phyloP scores from a whole-genome alignment of 2,113 vertebrate species.

The Hippoglossus stenolepis region DNA sequence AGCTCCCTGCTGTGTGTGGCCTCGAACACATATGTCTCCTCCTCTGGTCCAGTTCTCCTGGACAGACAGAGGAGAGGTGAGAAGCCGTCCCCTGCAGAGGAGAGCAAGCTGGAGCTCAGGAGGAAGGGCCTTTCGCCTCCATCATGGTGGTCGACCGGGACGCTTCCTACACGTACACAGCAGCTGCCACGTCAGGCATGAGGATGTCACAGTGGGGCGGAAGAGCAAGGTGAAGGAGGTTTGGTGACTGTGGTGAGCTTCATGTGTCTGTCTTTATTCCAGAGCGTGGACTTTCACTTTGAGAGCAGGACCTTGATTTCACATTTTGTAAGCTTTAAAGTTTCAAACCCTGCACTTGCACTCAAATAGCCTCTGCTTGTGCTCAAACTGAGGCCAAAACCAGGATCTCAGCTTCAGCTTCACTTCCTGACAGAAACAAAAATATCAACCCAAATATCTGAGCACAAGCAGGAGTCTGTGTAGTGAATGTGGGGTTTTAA shows the following conservation, averaged over 20 bases:
- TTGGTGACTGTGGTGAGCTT: not conserved
- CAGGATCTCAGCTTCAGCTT: no score
- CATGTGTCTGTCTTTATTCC: not conserved
- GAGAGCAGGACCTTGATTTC: no score
- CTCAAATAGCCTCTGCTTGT: no score
- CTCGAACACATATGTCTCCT: constrained; percentile 44
- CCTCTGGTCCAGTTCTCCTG: constrained; percentile 46
- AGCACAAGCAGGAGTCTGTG: no score
- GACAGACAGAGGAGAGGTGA: constrained; percentile 5
- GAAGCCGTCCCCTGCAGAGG: not conserved
- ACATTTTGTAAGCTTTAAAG: no score
- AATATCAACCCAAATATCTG: no score
- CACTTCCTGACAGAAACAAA: no score
- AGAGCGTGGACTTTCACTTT: no score
- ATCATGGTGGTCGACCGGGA: constrained; percentile 1
- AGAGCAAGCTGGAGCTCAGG: constrained; percentile 36
- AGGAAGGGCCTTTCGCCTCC: constrained; percentile 7
- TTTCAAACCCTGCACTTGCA: no score
- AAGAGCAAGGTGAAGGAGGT: not conserved
- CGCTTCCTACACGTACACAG: not conserved
- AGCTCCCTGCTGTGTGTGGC: constrained; percentile 48
- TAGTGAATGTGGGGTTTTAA: no score
- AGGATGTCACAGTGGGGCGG: not conserved
- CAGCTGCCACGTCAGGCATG: constrained; percentile 13
- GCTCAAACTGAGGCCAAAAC: no score